These are phyloP conservation scores for Tribolium freemani DNA, from an alignment of 2,888 invertebrate species.

Conservation along the genomic window DNA sequence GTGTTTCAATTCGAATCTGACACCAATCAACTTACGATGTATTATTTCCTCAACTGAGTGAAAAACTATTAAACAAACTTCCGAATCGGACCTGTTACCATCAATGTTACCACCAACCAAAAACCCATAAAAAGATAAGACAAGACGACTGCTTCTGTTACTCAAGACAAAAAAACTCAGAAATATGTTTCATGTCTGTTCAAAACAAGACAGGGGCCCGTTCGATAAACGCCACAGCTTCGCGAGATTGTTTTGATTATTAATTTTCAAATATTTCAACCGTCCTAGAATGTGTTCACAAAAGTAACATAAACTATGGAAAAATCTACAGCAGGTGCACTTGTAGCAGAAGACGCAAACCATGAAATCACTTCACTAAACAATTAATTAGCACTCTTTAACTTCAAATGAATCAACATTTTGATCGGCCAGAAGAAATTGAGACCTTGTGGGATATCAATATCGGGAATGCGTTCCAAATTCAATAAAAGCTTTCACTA, in stretches of 20 bases:
- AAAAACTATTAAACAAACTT: slow-evolving; percentile 20
- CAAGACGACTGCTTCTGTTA: neutral
- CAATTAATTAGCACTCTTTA: no score
- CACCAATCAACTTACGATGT: slow-evolving; percentile 20
- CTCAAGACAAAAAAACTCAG: slow-evolving; percentile 21
- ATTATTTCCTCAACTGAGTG: slow-evolving; percentile 14
- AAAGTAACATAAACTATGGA: neutral
- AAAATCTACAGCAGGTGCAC: neutral
- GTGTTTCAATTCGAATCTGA: slow-evolving; percentile 43
- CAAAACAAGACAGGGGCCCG: slow-evolving; percentile 12
- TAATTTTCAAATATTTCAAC: slow-evolving; percentile 12
- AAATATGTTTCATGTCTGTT: slow-evolving; percentile 33
- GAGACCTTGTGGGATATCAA: no score
- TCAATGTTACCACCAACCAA: neutral
- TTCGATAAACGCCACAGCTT: slow-evolving; percentile 16
- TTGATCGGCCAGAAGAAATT: no score
- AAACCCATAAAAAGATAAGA: slow-evolving; percentile 10
- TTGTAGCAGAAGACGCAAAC: no score
- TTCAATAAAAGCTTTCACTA: no score
- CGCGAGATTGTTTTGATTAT: slow-evolving; percentile 23
- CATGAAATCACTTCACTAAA: no score
- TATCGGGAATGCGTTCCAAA: no score
- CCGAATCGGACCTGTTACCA: neutral
- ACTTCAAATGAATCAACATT: no score
- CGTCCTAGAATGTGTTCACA: neutral